Percentiles rank a stretch among this genome's conserved stretches.
Evolutionary conservation across 1,140 invertebrate genomes (phyloP).

Genomic region (Tetraneura akinire): DNA sequence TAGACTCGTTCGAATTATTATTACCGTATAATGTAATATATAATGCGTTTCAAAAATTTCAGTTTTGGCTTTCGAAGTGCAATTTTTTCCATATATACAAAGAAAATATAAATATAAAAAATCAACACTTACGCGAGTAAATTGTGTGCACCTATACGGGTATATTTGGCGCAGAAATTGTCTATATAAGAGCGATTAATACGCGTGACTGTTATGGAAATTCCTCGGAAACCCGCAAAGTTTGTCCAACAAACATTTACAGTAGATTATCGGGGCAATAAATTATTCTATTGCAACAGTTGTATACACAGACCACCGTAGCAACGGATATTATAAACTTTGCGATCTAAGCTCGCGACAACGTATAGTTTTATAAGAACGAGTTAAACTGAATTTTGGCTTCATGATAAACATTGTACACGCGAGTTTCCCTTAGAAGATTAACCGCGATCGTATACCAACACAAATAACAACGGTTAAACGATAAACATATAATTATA

Average conservation of each 20-base stretch:
- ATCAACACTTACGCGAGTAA: too few relatives aligned
- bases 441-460: neutral
- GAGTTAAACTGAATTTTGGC: neutral
- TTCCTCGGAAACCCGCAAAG: slow-evolving; percentile 4
- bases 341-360: neutral
- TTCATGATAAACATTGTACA: neutral
- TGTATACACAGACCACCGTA: neutral
- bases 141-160: too few relatives aligned
- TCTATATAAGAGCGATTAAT: neutral
- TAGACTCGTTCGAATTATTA: neutral
- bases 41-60: neutral
- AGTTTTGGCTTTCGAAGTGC: too few relatives aligned
- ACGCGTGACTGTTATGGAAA: neutral
- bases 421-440: neutral
- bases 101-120: too few relatives aligned
- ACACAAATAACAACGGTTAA: neutral
- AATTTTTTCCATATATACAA: too few relatives aligned
- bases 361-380: neutral
- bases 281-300: neutral
- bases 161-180: slow-evolving; percentile 12
- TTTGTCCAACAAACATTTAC: slow-evolving; percentile 8
- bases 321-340: slow-evolving; percentile 10
- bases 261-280: slow-evolving; percentile 8
- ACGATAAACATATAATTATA: too few relatives aligned
- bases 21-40: neutral